Percentiles rank a stretch among this genome's conserved stretches.
Evolutionary conservation across 2,797 vertebrate genomes (phyloP).

Genomic region (Mus minutoides): DNA sequence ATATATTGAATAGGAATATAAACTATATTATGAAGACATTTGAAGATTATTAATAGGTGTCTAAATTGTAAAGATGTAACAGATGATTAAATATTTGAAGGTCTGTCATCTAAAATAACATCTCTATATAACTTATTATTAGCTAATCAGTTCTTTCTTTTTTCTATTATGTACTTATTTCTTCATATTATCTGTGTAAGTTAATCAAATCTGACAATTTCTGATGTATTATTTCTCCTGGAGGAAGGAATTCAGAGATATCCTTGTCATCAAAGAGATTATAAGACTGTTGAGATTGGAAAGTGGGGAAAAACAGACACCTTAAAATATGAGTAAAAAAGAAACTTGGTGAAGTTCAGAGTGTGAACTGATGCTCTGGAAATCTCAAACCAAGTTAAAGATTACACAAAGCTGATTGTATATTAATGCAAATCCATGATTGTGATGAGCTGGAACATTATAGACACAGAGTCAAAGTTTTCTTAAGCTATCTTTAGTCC

Average conservation of each 20-base stretch:
- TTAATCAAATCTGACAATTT: not conserved
- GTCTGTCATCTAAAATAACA: constrained; percentile 11
- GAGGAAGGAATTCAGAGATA: not conserved
- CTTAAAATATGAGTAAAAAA: not conserved
- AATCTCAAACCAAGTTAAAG: not conserved
- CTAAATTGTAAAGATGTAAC: not conserved
- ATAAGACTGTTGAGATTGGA: not conserved
- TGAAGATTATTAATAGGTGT: not conserved
- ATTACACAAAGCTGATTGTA: not conserved
- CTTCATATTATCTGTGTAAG: not conserved
- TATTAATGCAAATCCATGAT: not conserved
- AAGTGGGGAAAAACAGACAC: not conserved
- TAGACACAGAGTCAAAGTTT: not conserved
- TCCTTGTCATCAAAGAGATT: not conserved
- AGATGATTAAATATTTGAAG: not conserved
- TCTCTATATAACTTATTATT: not conserved
- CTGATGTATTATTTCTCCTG: not conserved
- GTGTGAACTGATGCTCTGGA: not conserved
- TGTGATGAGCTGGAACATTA: not conserved
- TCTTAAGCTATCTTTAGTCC: not conserved
- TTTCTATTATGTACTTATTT: constrained; percentile 9
- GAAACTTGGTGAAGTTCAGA: not conserved
- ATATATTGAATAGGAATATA: not conserved
- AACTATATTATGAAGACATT: not conserved
- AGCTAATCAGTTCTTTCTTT: not conserved